These are phyloP conservation scores for Dascyllus trimaculatus DNA, from an alignment of 2,113 vertebrate genomes.

Conservation along the genomic window DNA sequence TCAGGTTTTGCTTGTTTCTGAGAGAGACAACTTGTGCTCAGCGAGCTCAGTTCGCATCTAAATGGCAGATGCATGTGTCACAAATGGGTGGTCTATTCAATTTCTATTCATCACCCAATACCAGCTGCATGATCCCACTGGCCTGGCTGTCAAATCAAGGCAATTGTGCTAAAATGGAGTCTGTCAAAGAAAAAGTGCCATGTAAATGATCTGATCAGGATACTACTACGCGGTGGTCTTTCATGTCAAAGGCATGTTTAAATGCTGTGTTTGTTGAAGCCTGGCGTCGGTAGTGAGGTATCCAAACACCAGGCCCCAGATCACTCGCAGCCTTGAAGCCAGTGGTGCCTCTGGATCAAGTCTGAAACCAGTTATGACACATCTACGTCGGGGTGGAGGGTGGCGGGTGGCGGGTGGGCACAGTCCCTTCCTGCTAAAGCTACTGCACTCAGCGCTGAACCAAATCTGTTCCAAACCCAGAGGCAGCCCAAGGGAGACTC, in stretches of 20 bases:
- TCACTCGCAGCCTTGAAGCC: conserved; percentile 42
- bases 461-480: conserved; percentile 68
- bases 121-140: conserved; percentile 24
- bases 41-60: neutral
- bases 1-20: conserved; percentile 17
- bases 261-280: conserved; percentile 43
- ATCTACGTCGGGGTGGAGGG: conserved; percentile 17
- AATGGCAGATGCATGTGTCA: conserved; percentile 8
- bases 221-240: conserved; percentile 22
- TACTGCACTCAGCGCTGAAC: conserved; percentile 50
- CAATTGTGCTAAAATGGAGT: conserved; percentile 43
- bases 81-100: conserved; percentile 31
- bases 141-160: conserved; percentile 53
- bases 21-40: conserved; percentile 27
- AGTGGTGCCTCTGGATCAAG: conserved; percentile 37
- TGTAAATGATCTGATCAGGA: conserved; percentile 49
- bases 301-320: conserved; percentile 59
- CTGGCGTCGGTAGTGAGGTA: conserved; percentile 4
- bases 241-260: conserved; percentile 27
- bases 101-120: conserved; percentile 44
- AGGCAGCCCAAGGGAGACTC: conserved; percentile 63
- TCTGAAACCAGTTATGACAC: conserved; percentile 65
- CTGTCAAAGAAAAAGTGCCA: conserved; percentile 44
- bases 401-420: conserved; percentile 17
- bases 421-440: conserved; percentile 38